A percentile compares a stretch with the other conserved stretches of the same genome.
These are phyloP conservation scores for Pachypanchax playfairii DNA, from an alignment of 2,113 vertebrate species.

Conservation along the genomic window DNA sequence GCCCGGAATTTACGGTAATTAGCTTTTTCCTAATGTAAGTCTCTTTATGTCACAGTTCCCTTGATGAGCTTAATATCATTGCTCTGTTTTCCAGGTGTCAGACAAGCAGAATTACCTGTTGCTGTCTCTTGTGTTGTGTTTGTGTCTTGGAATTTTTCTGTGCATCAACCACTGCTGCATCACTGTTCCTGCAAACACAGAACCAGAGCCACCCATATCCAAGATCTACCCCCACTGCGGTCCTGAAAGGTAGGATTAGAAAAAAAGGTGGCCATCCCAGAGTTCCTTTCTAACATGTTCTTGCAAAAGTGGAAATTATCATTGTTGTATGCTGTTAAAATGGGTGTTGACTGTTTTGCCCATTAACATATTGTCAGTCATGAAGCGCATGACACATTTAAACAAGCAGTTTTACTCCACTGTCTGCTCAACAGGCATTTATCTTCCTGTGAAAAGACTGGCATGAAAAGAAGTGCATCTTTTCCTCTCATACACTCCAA, in stretches of 20 bases:
- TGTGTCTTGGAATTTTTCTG: constrained; percentile 85
- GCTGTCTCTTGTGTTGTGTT: constrained; percentile 84
- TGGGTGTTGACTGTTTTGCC: too few species aligned
- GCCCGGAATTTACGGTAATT: too few species aligned
- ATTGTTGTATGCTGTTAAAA: background rate
- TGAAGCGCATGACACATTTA: too few species aligned
- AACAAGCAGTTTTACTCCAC: constrained; percentile 14
- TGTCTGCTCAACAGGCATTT: constrained; percentile 77
- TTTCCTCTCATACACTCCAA: constrained; percentile 90
- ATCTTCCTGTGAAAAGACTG: constrained; percentile 86
- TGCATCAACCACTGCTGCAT: constrained; percentile 83
- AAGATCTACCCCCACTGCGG: constrained; percentile 87
- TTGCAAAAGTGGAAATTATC: too few species aligned
- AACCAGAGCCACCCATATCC: constrained; percentile 78
- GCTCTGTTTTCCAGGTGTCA: constrained; percentile 77
- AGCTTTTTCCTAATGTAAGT: too few species aligned
- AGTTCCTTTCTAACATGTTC: background rate
- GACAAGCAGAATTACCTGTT: constrained; percentile 91
- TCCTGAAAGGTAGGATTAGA: constrained; percentile 86
- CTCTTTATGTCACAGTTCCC: background rate
- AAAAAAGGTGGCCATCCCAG: too few species aligned
- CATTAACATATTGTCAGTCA: too few species aligned
- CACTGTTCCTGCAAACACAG: constrained; percentile 67
- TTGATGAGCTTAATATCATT: background rate
- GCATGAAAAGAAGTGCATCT: constrained; percentile 91